These are phyloP conservation scores for Adelognathus sp. DNA, from an alignment of 2,888 invertebrate species.

Conservation along the genomic window DNA sequence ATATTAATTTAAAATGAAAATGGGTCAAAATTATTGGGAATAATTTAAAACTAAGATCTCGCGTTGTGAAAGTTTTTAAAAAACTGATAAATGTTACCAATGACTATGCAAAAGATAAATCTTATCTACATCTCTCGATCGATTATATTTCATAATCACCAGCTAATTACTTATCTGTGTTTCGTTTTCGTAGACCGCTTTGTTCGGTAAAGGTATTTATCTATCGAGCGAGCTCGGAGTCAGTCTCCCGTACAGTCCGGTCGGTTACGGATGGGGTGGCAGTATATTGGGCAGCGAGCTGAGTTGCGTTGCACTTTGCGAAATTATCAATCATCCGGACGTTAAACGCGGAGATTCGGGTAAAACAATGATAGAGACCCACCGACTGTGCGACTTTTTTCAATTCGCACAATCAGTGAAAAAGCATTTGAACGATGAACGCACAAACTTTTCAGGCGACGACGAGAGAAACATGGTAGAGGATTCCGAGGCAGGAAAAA, in stretches of 20 bases:
- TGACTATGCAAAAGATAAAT: background rate
- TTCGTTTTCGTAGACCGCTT: constrained; percentile 76
- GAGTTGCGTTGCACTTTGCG: constrained; percentile 90
- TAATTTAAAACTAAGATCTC: too few species aligned
- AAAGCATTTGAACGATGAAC: background rate
- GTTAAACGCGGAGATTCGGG: constrained; percentile 80
- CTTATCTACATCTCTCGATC: background rate
- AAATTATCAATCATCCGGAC: constrained; percentile 88
- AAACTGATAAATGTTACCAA: background rate
- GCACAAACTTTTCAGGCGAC: constrained; percentile 65
- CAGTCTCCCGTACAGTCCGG: constrained; percentile 88
- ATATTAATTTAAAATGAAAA: too few species aligned
- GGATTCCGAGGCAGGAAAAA: constrained; percentile 80
- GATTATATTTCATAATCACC: background rate
- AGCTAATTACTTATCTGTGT: background rate
- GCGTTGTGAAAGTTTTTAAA: too few species aligned
- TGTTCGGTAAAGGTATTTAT: constrained; percentile 89
- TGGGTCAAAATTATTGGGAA: too few species aligned
- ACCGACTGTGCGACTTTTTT: too few species aligned
- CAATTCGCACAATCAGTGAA: background rate
- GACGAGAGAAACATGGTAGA: constrained; percentile 68
- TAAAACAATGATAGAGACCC: too few species aligned
- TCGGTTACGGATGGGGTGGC: constrained; percentile 89
- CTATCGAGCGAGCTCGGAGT: constrained; percentile 89
- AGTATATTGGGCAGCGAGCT: constrained; percentile 89